Evolutionary conservation across 2,888 invertebrate genomes (phyloP), one percentile per base, ranked within the genome.

Genomic region (Platycnemis pennipes): DNA sequence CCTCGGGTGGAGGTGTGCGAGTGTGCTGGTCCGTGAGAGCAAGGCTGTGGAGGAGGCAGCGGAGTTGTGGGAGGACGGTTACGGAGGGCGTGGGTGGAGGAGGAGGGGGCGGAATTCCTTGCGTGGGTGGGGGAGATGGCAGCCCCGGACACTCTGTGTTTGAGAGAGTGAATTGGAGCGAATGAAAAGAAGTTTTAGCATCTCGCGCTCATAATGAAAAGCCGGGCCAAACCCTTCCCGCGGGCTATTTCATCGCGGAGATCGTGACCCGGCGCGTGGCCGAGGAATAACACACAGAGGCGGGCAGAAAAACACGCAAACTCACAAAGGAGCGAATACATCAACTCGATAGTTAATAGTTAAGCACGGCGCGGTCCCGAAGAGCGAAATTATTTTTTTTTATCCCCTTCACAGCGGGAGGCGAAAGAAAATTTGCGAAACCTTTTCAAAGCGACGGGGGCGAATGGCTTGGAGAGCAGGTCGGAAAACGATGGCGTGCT

Each of bases 191-290:
- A 77, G 77, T 1, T 77, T 63, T 26, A 16, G 16, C 63, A 22
- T 77, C 37, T n/a, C 77, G 77, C 37, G 16, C 37, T 77, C 37
- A 77, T 77, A 77, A 77, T 37, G 77, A 77, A 26, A 77, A 77
- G 22, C 37, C 77, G 37, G 89, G 26, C 89, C 89, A 89, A 89
- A 89, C 89, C 89, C 89, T 89, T 56, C 42, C 89, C 89, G 56
- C 8, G 42, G 56, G 89, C 56, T 56, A 2, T 63, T n/a, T 89
- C 56, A 22, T 26, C 37, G n/a, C 26, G 46, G 45, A 87, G 87
- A 87, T 87, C 87, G n/a, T 46, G 87, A 46, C 46, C 87, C 87
- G n/a, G 45, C 87, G 45, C 87, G 87, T 87, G 87, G 87, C 5
- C 45, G 8, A 46, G 13, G 3, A 87, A 87, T 2, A 87, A 0